Evolutionary conservation across 1,140 invertebrate genomes (phyloP).

Genomic region (Sycophila sp.): DNA sequence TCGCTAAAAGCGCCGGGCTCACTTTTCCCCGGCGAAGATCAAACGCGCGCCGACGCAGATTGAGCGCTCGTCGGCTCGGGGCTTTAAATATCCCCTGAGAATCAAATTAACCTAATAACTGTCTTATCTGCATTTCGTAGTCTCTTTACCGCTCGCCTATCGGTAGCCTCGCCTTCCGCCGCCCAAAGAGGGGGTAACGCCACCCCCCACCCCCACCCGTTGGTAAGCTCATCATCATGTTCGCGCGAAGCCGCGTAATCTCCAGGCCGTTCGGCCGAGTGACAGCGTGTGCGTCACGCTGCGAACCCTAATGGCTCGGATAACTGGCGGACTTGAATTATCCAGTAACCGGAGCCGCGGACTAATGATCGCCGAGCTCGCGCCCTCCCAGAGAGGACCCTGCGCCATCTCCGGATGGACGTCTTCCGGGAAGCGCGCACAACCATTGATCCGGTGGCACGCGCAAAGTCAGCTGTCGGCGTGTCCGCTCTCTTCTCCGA

Average conservation of each 20-base stretch:
- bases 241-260: not conserved
- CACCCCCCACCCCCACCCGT: slow-evolving; percentile 9
- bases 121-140: slow-evolving; percentile 10
- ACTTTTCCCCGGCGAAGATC: too few relatives aligned
- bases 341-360: slow-evolving; percentile 35
- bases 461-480: too few relatives aligned
- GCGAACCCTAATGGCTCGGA: slow-evolving; percentile 33
- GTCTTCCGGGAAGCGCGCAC: too few relatives aligned
- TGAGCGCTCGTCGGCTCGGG: too few relatives aligned
- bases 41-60: too few relatives aligned
- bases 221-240: not conserved
- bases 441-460: too few relatives aligned
- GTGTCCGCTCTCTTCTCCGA: too few relatives aligned
- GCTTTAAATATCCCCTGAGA: not conserved
- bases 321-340: slow-evolving; percentile 37
- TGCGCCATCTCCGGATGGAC: too few relatives aligned
- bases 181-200: not conserved
- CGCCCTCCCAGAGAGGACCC: too few relatives aligned
- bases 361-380: slow-evolving; percentile 30
- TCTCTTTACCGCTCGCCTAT: not conserved
- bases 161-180: slow-evolving; percentile 2
- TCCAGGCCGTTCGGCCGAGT: not conserved
- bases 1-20: too few relatives aligned
- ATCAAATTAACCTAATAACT: slow-evolving; percentile 21
- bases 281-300: not conserved